Evolutionary conservation across 2,113 vertebrate species (phyloP), one percentile per base, ranked within the genome.

Genomic region (Psophia crepitans): DNA sequence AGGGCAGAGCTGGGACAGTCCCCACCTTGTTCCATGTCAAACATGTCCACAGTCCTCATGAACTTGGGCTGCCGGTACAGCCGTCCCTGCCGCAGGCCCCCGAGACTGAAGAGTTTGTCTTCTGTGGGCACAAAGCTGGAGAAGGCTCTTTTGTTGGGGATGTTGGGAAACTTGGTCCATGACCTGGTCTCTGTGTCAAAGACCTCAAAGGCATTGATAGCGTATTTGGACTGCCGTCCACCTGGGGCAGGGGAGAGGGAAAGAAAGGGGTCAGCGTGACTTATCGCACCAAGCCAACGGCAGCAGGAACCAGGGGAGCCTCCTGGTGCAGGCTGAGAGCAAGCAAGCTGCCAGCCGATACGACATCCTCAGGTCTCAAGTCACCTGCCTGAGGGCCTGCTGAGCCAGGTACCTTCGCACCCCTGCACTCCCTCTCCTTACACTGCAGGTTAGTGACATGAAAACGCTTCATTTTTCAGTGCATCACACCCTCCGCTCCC

Each of bases 11-110:
- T 2, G 12, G 7, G 4, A 35, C 21, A 22, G 20, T 32, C 63
- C 97, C 68, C 97, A 99, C 99, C 99, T 97, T 99, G 99, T 33
- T 98, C 99, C 73, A 99, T 97, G 97, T 99, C 99, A 20, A 99
- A 99, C 83, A 99, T 97, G 28, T 99, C 99, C 97, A 99, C 98
- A 0, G 99, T 99, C 97, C 99, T 99, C 94, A 99, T 99, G 97
- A 99, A 99, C 97, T 99, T 99, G 95, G 99, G 99, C 94, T 98
- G 99, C 48, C 99, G 98, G 97, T 99, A 99, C 88, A 98, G 98
- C 18, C 99, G 98, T 2, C 99, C 99, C 92, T 99, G 99, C 44
- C 99, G 97, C 87, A 99, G 98, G 37, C 99, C 99, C 37, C 99
- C 99, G 11, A 99, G 98, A 84, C 99, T 99, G 97, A 99, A 99